Conservation (phyloP, 2,797 vertebrate genomes). For the Scleropages formosus region DNA sequence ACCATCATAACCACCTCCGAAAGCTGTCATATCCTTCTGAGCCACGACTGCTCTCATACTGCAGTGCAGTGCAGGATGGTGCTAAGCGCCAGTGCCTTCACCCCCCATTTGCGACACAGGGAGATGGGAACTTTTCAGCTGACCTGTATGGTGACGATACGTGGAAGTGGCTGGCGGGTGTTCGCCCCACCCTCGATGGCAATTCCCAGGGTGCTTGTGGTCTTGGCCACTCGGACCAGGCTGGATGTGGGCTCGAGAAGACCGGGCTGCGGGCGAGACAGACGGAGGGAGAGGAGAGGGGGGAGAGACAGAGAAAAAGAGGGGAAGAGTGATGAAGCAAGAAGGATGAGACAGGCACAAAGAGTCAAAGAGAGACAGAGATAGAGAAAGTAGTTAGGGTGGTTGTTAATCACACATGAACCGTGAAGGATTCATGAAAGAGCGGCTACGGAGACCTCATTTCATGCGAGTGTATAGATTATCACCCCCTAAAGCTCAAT, state of each 20-base stretch:
- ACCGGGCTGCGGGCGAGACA: slow-evolving; percentile 73
- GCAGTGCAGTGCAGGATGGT: neutral
- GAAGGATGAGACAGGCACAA: slow-evolving; percentile 26
- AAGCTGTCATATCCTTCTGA: slow-evolving; percentile 35
- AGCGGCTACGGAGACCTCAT: too few relatives aligned
- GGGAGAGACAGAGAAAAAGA: neutral
- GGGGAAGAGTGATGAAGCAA: neutral
- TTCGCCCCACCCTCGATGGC: slow-evolving; percentile 96
- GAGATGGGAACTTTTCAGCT: slow-evolving; percentile 24
- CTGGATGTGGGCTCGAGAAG: slow-evolving; percentile 87
- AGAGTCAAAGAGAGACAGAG: slow-evolving; percentile 24
- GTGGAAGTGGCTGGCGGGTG: slow-evolving; percentile 91
- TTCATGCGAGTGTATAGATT: too few relatives aligned
- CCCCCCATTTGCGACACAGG: neutral
- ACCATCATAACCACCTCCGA: neutral
- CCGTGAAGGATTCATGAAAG: too few relatives aligned
- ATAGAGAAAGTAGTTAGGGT: slow-evolving; percentile 7
- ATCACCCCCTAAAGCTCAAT: too few relatives aligned
- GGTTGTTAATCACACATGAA: neutral
- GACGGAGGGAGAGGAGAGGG: slow-evolving; percentile 18
- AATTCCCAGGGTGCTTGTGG: slow-evolving; percentile 88
- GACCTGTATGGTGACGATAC: slow-evolving; percentile 97
- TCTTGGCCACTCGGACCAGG: slow-evolving; percentile 86
- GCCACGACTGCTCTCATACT: slow-evolving; percentile 33
- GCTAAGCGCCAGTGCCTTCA: neutral